Evolutionary conservation across 2,113 vertebrate genomes (phyloP), one percentile per base, ranked within the genome.

Genomic region (Thinocorus orbignyianus): DNA sequence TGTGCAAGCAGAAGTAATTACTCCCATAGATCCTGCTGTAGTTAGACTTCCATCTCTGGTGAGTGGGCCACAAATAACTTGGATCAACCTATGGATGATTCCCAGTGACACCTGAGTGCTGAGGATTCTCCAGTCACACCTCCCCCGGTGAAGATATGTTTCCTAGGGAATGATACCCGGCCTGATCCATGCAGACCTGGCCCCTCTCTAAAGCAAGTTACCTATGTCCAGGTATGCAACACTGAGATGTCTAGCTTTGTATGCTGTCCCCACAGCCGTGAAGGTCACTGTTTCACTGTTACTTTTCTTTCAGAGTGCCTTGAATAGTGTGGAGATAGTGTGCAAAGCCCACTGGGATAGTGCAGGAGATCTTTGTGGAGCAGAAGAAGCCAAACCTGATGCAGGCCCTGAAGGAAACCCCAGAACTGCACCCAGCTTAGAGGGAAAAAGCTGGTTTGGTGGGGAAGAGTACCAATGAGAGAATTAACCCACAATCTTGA

Each of bases 251-350:
- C 17, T n/a, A 15, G 15, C 39, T 35, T 54, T 61, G 31, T 24
- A 16, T 61, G 41, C 25, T 91, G 46, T 68, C 26, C 26, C 9
- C 41, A 48, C 8, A 52, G 19, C n/a, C 22, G 16, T 60, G 33
- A 69, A 65, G 17, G 24, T 37, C 0, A 0, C 30, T 39, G 37
- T 62, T 83, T 77, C 68, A 25, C 41, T 48, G 20, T 58, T 57
- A 41, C 0, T 0, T 64, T 51, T 65, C 28, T 54, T 61, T 70
- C 44, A 41, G 18, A 62, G 31, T 10, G 16, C 33, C 33, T 28
- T 37, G 31, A 58, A 17, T 52, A 39, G 82, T 9, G 17, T 10
- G 4, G 17, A 33, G 25, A 37, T n/a, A 76, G 17, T 0, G 0
- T 52, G 17, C 23, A 70, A 84, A 89, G 8, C 33, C 71, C 15